phyloP scores from a whole-genome alignment of 2,113 vertebrate genomes.

The Sula dactylatra region DNA sequence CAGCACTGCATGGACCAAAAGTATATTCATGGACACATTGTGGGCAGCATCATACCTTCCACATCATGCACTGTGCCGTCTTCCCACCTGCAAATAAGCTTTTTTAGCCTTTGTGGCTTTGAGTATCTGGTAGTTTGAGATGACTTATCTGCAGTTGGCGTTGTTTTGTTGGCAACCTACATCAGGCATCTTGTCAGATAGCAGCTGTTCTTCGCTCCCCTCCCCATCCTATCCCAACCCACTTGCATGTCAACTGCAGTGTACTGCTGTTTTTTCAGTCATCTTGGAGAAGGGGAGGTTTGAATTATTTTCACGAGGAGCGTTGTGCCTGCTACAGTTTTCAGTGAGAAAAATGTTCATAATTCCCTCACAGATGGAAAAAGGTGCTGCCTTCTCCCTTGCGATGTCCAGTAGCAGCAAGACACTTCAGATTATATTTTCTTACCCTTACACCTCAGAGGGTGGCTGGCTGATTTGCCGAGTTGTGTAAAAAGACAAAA shows the following conservation, averaged over 20 bases:
- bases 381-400: not conserved
- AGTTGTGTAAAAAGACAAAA: not conserved
- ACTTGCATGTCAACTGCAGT: not conserved
- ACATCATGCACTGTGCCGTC: not conserved
- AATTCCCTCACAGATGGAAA: not conserved
- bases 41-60: not conserved
- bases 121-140: slow-evolving; percentile 1
- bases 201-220: slow-evolving; percentile 11
- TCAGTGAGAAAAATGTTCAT: not conserved
- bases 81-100: not conserved
- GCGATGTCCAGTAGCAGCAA: not conserved
- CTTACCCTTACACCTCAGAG: not conserved
- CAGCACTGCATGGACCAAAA: not conserved
- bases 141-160: slow-evolving; percentile 8
- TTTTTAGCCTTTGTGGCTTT: not conserved
- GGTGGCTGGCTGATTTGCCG: not conserved
- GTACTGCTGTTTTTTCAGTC: not conserved
- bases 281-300: not conserved
- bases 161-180: slow-evolving; percentile 37
- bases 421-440: not conserved
- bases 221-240: not conserved
- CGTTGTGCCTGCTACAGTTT: not conserved
- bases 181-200: slow-evolving; percentile 24
- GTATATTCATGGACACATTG: not conserved
- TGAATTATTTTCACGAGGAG: slow-evolving; percentile 20